Evolutionary conservation across 2,888 invertebrate genomes (phyloP), one percentile per base, ranked within the genome.

Genomic region (Caenorhabditis sp.): DNA sequence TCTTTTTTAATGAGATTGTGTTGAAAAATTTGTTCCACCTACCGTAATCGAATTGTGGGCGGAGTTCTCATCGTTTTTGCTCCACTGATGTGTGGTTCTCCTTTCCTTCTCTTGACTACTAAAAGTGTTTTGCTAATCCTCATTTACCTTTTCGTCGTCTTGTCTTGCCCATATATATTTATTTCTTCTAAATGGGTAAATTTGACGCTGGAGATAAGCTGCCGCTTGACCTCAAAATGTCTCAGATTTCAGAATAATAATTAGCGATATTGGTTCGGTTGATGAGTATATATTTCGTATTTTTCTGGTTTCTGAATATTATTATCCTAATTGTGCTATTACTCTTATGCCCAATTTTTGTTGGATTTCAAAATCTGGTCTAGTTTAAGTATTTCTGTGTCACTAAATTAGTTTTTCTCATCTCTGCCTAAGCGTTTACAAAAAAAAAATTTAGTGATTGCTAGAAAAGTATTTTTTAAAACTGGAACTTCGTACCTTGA

Each of bases 1-100:
- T 31, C 31, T 43, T 43, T 65, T 70, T 70, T 70, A 70, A 70
- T 70, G 70, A 70, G 70, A 70, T 70, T 70, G 70, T 70, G 70
- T 62, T 70, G 65, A 70, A 43, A 17, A 43, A 43, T 65, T 70
- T 70, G 4, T 4, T 31, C 17, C 17, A 43, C 3, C 43, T 43
- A 43, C 43, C 12, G 43, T 43, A 43, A 43, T 43, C 43, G 31
- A 31, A 10, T 31, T 31, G 31, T 31, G 31, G 31, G 31, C 31
- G 31, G 31, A 31, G 31, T 10, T 31, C 31, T 31, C 31, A 10
- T 31, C 31, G 4, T 31, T 31, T 31, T 31, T 31, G 31, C 31
- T 31, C 31, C 31, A 31, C 31, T 31, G 31, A 31, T 31, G 31
- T 31, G 31, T 31, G 4, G 5, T 31, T 31, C 31, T 31, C 10